Conservation (phyloP, 2,113 vertebrate species). For the Melanostigma gelatinosum region DNA sequence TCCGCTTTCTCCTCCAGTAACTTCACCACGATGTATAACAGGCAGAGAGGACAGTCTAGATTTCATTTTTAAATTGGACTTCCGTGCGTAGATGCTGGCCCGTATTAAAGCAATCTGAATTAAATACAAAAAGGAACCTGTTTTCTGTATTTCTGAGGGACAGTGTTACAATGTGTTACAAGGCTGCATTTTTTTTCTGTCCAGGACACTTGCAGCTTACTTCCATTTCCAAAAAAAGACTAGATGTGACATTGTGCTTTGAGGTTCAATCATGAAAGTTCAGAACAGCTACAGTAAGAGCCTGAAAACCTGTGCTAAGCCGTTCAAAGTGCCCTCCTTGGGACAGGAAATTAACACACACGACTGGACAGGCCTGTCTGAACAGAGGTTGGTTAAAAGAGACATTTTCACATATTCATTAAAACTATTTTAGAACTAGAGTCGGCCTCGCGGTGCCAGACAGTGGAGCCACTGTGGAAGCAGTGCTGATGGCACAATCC, state of each 20-base stretch:
- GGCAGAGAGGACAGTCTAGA: neutral
- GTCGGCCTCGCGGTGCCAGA: slow-evolving; percentile 11
- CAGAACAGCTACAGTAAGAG: neutral
- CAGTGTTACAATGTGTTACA: neutral
- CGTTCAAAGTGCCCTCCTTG: neutral
- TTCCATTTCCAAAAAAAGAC: neutral
- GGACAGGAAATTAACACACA: slow-evolving; percentile 16
- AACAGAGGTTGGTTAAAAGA: neutral
- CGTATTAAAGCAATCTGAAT: neutral
- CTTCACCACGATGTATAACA: slow-evolving; percentile 2
- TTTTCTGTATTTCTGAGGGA: neutral
- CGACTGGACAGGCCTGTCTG: slow-evolving; percentile 1
- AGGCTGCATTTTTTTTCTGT: neutral
- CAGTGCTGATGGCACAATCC: slow-evolving; percentile 46
- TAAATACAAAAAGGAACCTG: neutral
- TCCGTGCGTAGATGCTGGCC: neutral
- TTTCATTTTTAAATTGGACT: slow-evolving; percentile 4
- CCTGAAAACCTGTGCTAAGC: neutral
- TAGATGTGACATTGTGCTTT: neutral
- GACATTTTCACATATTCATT: slow-evolving; percentile 15
- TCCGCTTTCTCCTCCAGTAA: slow-evolving; percentile 19
- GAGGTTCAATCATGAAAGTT: slow-evolving; percentile 5
- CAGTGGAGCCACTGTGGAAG: slow-evolving; percentile 46
- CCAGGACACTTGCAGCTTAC: neutral
- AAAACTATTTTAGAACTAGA: slow-evolving; percentile 33